Evolutionary conservation across 2,888 invertebrate species (phyloP).

Genomic region (Nemotelus pantherinus): DNA sequence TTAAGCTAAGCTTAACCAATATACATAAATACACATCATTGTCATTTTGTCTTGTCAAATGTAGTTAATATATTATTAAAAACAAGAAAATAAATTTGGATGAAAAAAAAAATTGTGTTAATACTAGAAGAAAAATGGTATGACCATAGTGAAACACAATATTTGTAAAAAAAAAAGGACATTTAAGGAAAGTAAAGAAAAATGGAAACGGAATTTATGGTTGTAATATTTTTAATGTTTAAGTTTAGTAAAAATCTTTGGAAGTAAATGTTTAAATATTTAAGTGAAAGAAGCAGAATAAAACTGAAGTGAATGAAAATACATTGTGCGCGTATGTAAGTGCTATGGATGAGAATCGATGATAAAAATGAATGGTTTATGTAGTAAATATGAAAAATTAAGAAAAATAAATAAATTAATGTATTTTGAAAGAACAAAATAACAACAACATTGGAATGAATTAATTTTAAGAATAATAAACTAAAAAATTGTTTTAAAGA

Average conservation of each 20-base stretch:
- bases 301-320: no score
- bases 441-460: no score
- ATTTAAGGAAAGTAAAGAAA: background rate
- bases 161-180: background rate
- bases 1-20: no score
- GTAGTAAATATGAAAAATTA: no score
- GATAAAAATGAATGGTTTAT: no score
- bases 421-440: no score
- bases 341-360: no score
- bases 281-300: background rate
- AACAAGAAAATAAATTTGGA: background rate
- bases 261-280: constrained; percentile 7
- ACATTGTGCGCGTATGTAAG: no score
- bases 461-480: no score
- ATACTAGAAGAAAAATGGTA: background rate
- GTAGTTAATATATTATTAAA: background rate
- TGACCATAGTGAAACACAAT: no score
- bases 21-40: constrained; percentile 11
- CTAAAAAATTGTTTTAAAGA: no score
- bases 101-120: background rate
- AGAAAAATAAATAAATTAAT: no score
- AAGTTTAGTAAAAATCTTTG: constrained; percentile 33
- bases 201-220: constrained; percentile 33
- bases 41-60: background rate
- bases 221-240: constrained; percentile 42